These are phyloP conservation scores for Taeniopygia guttata DNA, from an alignment of 2,797 vertebrate species.

Conservation along the genomic window DNA sequence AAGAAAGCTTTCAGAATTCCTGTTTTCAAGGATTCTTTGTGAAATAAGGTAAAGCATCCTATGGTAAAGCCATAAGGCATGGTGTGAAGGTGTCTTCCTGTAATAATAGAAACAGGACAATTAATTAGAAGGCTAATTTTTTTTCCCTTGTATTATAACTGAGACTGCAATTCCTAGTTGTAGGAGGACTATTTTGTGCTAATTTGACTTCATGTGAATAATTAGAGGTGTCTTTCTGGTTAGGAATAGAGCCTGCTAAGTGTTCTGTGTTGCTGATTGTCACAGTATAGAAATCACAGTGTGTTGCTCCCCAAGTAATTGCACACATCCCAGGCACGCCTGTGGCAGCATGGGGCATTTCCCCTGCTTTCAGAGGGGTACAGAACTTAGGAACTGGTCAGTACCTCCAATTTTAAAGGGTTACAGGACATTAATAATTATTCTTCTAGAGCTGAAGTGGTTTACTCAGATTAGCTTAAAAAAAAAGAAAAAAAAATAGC, in stretches of 20 bases:
- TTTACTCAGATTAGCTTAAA: background rate
- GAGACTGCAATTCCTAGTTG: background rate
- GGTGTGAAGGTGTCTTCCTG: background rate
- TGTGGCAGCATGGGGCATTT: background rate
- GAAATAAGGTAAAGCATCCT: background rate
- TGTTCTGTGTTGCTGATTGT: background rate
- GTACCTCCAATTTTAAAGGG: background rate
- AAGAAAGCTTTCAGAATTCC: constrained; percentile 14
- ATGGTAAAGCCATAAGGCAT: background rate
- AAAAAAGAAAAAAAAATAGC: background rate
- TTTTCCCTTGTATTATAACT: background rate
- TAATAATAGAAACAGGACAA: background rate
- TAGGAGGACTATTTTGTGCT: background rate
- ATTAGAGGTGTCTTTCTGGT: background rate
- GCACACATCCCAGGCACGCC: background rate
- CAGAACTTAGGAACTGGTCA: background rate
- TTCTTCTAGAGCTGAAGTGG: background rate
- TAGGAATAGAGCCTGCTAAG: background rate
- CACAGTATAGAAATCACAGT: background rate
- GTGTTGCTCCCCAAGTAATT: background rate
- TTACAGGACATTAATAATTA: background rate
- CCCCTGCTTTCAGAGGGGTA: background rate
- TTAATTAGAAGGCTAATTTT: constrained; percentile 19
- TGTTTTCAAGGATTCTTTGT: constrained; percentile 18
- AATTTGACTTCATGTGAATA: background rate